Evolutionary conservation across 2,797 vertebrate species (phyloP).

Genomic region (Enteromius radiatus): DNA sequence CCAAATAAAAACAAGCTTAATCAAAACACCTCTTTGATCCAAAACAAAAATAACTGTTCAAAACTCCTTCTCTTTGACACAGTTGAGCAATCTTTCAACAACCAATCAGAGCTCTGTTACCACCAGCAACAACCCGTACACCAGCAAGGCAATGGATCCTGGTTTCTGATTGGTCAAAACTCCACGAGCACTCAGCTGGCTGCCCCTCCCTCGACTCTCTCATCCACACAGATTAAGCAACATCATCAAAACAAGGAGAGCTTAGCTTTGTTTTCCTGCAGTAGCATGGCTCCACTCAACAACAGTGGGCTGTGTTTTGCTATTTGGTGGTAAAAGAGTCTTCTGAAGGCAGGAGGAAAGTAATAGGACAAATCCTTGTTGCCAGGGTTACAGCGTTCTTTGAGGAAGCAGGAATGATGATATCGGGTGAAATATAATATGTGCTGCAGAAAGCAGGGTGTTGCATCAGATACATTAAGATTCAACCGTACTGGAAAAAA

Average conservation of each 20-base stretch:
- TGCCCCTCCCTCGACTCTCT: slow-evolving; percentile 59
- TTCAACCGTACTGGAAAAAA: slow-evolving; percentile 15
- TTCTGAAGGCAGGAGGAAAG: slow-evolving; percentile 50
- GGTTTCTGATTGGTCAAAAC: slow-evolving; percentile 70
- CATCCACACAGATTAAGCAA: slow-evolving; percentile 78
- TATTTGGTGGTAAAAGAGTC: slow-evolving; percentile 49
- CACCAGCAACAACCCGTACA: slow-evolving; percentile 79
- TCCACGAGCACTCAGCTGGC: slow-evolving; percentile 26
- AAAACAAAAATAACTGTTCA: slow-evolving; percentile 75
- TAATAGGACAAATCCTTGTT: slow-evolving; percentile 69
- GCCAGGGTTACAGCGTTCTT: slow-evolving; percentile 77
- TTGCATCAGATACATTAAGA: slow-evolving; percentile 58
- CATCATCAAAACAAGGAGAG: slow-evolving; percentile 79
- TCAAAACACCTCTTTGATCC: slow-evolving; percentile 68
- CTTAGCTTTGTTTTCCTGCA: slow-evolving; percentile 81
- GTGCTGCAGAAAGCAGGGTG: slow-evolving; percentile 29
- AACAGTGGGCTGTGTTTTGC: slow-evolving; percentile 62
- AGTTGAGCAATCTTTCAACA: slow-evolving; percentile 66
- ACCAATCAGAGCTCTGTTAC: slow-evolving; percentile 81
- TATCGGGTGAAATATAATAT: slow-evolving; percentile 61
- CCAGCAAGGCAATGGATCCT: slow-evolving; percentile 65
- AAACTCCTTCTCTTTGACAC: slow-evolving; percentile 70
- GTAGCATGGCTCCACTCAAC: slow-evolving; percentile 63
- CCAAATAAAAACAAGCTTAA: slow-evolving; percentile 75
- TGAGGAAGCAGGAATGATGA: slow-evolving; percentile 76